Evolutionary conservation across 2,888 invertebrate genomes (phyloP).

Genomic region (Synanthedon formicaeformis): DNA sequence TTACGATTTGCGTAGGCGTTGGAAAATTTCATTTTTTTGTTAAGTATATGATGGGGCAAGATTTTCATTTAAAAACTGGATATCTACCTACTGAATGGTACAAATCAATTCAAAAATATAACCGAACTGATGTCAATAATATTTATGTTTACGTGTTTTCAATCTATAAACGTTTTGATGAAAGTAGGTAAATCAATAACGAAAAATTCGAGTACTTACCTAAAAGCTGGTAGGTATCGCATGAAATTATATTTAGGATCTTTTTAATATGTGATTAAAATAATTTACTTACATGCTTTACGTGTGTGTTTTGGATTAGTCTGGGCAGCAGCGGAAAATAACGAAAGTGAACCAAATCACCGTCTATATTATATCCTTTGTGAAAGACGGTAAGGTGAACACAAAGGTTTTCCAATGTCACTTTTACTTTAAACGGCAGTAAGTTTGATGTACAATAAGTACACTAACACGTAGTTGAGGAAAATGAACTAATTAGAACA

Average conservation of each 20-base stretch:
- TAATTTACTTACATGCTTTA: slow-evolving; percentile 24
- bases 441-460: neutral
- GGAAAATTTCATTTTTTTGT: too few species aligned
- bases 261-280: neutral
- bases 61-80: too few species aligned
- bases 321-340: neutral
- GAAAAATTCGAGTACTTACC: neutral
- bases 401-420: slow-evolving; percentile 12
- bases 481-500: slow-evolving; percentile 17
- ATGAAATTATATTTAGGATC: too few species aligned
- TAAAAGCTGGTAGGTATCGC: too few species aligned
- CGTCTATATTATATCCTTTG: slow-evolving; percentile 40
- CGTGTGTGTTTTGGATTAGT: neutral
- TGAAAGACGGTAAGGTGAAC: slow-evolving; percentile 38
- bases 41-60: too few species aligned
- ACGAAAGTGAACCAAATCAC: slow-evolving; percentile 15
- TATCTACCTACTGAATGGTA: too few species aligned
- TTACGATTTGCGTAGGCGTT: too few species aligned
- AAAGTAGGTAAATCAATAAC: neutral
- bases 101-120: too few species aligned
- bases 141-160: too few species aligned
- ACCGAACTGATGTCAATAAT: too few species aligned
- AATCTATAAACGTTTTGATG: neutral
- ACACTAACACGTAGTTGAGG: slow-evolving; percentile 10
- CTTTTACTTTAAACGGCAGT: slow-evolving; percentile 2